Evolutionary conservation across 2,888 invertebrate species (phyloP), one percentile per base, ranked within the genome.

Genomic region (Anodontia alba): DNA sequence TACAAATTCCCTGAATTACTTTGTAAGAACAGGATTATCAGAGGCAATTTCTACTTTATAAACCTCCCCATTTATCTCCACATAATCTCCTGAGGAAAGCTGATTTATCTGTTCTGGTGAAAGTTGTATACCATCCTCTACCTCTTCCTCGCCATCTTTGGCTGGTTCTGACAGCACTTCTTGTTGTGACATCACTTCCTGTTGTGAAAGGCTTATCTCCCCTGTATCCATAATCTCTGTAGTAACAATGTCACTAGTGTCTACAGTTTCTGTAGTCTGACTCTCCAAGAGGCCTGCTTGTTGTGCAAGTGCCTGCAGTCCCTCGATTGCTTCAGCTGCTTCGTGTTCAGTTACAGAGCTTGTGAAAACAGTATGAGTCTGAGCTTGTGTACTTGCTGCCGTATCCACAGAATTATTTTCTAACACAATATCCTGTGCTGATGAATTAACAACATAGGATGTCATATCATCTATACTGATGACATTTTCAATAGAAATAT

Each of bases 61-160:
- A 84, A 93, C 90, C 78, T 93, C 92, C 0, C 93, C 93, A 81
- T 93, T 91, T 42, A 93, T 93, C 85, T 93, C 92, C 29, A 93
- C 90, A 87, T 88, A 92, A 80, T 93, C 93, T 26, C 93, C 93
- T n/a, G 90, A 83, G 2, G 90, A 89, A 69, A 93, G 84, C 78
- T 91, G 86, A 76, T 91, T 90, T 15, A 93, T 73, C 82, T 93
- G 91, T n/a, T 93, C 92, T 5, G 90, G 76, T 3, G 92, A 88
- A 38, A 93, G 76, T 80, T 93, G 90, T 36, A 91, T 88, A 31
- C 88, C 89, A 49, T 84, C 77, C 15, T 84, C 83, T 10, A 38
- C 26, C 17, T 68, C 68, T 38, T 68, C 38, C 7, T 8, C 12
- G 10, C 10, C 20, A n/a, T 17, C 33, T 17, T 66, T 29, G 20